These are phyloP conservation scores for Orius laevigatus DNA, from an alignment of 1,140 invertebrate species.

Conservation along the genomic window DNA sequence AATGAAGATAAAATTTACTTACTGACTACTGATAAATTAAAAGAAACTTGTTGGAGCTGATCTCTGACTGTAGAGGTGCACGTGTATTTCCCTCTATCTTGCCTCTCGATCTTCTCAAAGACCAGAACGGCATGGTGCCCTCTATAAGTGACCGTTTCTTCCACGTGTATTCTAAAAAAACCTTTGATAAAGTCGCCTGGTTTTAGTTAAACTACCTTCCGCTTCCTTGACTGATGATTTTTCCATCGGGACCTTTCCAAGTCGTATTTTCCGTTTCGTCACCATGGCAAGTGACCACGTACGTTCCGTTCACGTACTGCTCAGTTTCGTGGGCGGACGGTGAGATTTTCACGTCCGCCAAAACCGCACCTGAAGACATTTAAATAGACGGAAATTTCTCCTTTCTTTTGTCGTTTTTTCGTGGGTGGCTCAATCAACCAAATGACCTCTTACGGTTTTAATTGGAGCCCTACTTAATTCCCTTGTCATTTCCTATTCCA, in stretches of 20 bases:
- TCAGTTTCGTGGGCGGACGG: conserved; percentile 4
- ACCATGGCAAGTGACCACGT: conserved; percentile 12
- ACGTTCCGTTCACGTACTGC: conserved; percentile 12
- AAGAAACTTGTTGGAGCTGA: background rate
- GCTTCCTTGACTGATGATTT: background rate
- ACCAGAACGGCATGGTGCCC: conserved; percentile 4
- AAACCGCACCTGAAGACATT: no score
- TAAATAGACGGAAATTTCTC: no score
- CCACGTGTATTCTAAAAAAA: conserved; percentile 10
- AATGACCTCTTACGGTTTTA: no score
- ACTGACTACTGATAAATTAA: conserved; percentile 9
- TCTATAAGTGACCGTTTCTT: background rate
- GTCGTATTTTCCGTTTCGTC: background rate
- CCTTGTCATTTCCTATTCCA: no score
- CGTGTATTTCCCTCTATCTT: conserved; percentile 10
- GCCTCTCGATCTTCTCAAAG: conserved; percentile 10
- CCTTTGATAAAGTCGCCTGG: no score
- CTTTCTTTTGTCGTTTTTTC: no score
- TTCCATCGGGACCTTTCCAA: conserved; percentile 9
- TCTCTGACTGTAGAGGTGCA: background rate
- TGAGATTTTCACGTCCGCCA: no score
- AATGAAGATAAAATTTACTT: background rate
- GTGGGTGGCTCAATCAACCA: no score
- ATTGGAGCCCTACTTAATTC: no score
- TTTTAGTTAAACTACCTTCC: conserved; percentile 8